Conservation (phyloP, 2,888 invertebrate genomes). For the Drosophila mayaguana region DNA sequence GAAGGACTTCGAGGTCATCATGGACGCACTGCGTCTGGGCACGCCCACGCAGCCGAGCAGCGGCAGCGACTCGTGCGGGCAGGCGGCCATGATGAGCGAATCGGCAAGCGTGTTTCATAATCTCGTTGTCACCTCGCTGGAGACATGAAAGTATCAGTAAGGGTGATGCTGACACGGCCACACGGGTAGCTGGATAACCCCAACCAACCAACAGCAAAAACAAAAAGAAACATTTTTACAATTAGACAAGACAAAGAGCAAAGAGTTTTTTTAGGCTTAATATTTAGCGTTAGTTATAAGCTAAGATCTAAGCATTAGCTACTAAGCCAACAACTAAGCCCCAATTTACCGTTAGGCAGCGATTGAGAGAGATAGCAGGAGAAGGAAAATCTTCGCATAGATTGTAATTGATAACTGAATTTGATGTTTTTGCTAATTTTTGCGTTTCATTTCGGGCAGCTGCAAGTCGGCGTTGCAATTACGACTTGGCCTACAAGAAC, state of each 20-base stretch:
- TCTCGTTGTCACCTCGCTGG: constrained; percentile 85
- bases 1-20: constrained; percentile 85
- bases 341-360: background rate
- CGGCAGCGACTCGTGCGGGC: constrained; percentile 87
- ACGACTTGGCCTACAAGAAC: too few relatives aligned
- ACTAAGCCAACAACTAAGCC: constrained; percentile 12
- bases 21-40: constrained; percentile 85
- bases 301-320: constrained; percentile 17
- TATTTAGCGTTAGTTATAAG: constrained; percentile 27
- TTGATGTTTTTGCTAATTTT: too few relatives aligned
- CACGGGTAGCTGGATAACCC: background rate
- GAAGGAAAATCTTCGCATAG: background rate
- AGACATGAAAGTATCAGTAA: constrained; percentile 85
- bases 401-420: background rate
- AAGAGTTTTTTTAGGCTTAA: constrained; percentile 45
- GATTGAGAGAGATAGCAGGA: background rate
- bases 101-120: constrained; percentile 84
- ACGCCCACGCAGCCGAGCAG: constrained; percentile 81
- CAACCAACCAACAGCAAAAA: constrained; percentile 8
- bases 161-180: constrained; percentile 1
- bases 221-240: constrained; percentile 48
- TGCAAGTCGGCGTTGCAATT: constrained; percentile 1
- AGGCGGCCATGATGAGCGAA: constrained; percentile 88
- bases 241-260: constrained; percentile 58
- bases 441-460: background rate